Percentiles rank a stretch among this genome's conserved stretches.
phyloP scores from a whole-genome alignment of 2,113 vertebrate species.

The Pionites leucogaster region DNA sequence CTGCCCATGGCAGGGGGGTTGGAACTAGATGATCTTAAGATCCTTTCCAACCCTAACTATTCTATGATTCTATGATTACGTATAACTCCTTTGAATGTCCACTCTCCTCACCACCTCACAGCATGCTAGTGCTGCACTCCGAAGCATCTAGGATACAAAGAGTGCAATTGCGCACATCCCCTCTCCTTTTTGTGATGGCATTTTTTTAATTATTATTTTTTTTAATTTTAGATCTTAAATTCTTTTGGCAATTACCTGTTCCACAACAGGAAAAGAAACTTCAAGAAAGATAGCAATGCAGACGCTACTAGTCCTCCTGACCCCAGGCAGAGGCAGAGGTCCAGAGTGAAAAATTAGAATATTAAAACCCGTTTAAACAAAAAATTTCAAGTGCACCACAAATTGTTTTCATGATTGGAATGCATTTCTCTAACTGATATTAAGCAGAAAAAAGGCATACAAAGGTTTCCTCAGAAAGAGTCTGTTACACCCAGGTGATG shows the following conservation, averaged over 20 bases:
- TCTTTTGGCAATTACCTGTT: neutral
- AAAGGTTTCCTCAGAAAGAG: neutral
- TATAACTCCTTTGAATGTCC: neutral
- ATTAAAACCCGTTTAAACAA: neutral
- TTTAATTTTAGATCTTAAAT: neutral
- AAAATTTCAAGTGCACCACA: neutral
- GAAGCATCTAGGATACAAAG: neutral
- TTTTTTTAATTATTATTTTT: neutral
- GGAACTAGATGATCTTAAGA: too few relatives aligned
- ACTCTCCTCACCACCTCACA: neutral
- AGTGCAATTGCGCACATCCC: neutral
- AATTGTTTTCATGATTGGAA: neutral
- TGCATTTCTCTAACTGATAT: neutral
- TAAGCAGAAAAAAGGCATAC: neutral
- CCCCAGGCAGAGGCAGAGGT: neutral
- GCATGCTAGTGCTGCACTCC: too few relatives aligned
- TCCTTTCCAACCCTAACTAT: too few relatives aligned
- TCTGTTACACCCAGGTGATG: neutral
- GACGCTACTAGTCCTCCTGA: neutral
- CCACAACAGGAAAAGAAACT: neutral
- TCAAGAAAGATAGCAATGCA: neutral
- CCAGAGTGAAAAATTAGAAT: neutral
- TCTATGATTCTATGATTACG: too few relatives aligned
- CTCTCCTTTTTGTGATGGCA: accelerated
- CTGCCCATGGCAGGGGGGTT: too few relatives aligned